phyloP scores from a whole-genome alignment of 2,113 vertebrate species.

The Petrocephalus microphthalmus region DNA sequence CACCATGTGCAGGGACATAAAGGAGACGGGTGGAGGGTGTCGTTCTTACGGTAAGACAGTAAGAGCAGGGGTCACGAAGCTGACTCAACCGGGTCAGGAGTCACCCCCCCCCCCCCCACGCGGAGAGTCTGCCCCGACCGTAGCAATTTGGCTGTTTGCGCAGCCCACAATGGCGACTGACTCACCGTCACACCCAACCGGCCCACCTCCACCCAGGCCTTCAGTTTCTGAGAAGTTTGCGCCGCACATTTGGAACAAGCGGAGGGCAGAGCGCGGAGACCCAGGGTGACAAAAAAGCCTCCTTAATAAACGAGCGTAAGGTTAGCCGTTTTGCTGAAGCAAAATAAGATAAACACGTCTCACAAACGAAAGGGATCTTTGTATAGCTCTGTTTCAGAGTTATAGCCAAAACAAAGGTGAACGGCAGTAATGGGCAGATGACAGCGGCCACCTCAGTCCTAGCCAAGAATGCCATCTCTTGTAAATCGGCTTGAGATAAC shows the following conservation, averaged over 20 bases:
- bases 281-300: not conserved
- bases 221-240: not conserved
- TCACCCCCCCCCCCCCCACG: not conserved
- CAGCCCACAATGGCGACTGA: not conserved
- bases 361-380: not conserved
- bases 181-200: not conserved
- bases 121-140: not conserved
- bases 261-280: not conserved
- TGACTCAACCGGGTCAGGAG: constrained; percentile 10
- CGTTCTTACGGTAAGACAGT: not conserved
- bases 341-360: not conserved
- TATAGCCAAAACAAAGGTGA: not conserved
- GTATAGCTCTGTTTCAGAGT: not conserved
- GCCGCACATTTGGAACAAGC: not conserved
- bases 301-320: not conserved
- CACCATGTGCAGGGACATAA: not conserved
- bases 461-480: not conserved
- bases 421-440: not conserved
- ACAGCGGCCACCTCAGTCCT: not conserved
- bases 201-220: not conserved
- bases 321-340: not conserved
- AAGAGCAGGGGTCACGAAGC: constrained; percentile 3
- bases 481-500: not conserved
- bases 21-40: not conserved
- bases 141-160: not conserved